Evolutionary conservation across 2,888 invertebrate genomes (phyloP).

Genomic region (Drosophila longiperda): DNA sequence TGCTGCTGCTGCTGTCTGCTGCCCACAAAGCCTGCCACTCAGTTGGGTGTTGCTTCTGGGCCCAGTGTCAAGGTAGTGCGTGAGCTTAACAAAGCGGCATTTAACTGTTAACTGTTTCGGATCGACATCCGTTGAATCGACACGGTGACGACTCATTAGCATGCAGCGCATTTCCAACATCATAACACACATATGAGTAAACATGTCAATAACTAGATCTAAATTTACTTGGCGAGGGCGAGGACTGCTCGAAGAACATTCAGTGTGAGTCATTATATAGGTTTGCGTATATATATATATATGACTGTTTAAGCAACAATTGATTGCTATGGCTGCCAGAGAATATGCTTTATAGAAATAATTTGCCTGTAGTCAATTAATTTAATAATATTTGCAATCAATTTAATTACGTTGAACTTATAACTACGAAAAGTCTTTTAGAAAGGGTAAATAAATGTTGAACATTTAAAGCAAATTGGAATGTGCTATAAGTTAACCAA

Average conservation of each 20-base stretch:
- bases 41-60: conserved; percentile 12
- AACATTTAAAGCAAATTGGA: background rate
- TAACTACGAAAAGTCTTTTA: background rate
- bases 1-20: background rate
- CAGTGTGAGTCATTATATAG: conserved; percentile 20
- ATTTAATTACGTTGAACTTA: background rate
- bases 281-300: background rate
- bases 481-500: background rate
- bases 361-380: background rate
- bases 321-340: background rate
- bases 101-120: conserved; percentile 53
- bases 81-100: conserved; percentile 24
- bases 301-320: conserved; percentile 1
- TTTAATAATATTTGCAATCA: background rate
- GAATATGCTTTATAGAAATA: background rate
- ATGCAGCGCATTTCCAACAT: conserved; percentile 34
- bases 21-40: conserved; percentile 40
- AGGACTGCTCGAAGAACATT: background rate
- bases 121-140: conserved; percentile 42
- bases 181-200: conserved; percentile 19
- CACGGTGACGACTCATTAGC: conserved; percentile 57
- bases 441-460: background rate
- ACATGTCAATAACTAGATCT: conserved; percentile 28
- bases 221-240: conserved; percentile 2
- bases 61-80: conserved; percentile 65